A percentile compares a stretch with the other conserved stretches of the same genome.
Conservation (phyloP, 2,888 invertebrate species). For the Drosophila flavopinicola region DNA sequence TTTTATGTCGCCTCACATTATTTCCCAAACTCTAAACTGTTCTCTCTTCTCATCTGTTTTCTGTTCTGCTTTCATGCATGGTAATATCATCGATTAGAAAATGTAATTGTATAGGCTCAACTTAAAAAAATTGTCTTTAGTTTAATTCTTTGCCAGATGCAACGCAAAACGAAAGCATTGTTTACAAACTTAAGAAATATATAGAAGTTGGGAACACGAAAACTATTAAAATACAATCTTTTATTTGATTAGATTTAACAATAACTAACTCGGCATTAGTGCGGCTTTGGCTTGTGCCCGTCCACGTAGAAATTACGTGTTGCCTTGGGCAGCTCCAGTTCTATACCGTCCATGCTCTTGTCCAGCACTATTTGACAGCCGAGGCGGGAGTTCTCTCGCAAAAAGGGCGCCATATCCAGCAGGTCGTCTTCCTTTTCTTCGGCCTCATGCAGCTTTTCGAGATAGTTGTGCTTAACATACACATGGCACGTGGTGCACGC, state of each 20-base stretch:
- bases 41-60: constrained; percentile 38
- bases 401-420: constrained; percentile 97
- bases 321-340: constrained; percentile 92
- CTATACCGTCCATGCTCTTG: constrained; percentile 94
- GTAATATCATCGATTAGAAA: constrained; percentile 64
- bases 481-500: constrained; percentile 99
- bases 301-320: constrained; percentile 99
- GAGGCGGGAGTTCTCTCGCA: constrained; percentile 97
- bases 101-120: constrained; percentile 71
- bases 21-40: constrained; percentile 26
- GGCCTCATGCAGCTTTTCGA: constrained; percentile 90
- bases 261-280: constrained; percentile 85
- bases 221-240: constrained; percentile 35
- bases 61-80: constrained; percentile 40
- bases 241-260: constrained; percentile 35
- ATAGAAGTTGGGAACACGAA: constrained; percentile 63
- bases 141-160: constrained; percentile 63
- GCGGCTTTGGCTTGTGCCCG: constrained; percentile 97
- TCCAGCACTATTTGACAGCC: constrained; percentile 96
- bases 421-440: constrained; percentile 98
- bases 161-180: constrained; percentile 58
- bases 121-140: constrained; percentile 70
- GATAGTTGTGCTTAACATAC: constrained; percentile 91
- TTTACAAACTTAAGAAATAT: constrained; percentile 63
- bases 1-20: constrained; percentile 29